Base-by-base conservation (phyloP, 2,888 invertebrate species). In the Drosophila quinaria region DNA sequence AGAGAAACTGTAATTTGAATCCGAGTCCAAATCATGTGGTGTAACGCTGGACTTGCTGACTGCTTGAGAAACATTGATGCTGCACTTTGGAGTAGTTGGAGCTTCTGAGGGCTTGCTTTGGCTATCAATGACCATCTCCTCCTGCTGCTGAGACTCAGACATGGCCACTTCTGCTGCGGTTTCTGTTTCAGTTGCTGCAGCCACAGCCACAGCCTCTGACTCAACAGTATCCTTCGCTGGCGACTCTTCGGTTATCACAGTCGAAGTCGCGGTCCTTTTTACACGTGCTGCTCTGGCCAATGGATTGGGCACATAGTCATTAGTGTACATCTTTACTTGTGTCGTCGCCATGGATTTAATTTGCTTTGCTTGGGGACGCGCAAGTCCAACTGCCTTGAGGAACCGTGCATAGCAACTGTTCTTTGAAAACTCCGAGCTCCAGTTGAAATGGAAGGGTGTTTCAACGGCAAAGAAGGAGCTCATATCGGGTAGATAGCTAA, bases 1-100 rank as follows among this genome's bases (percentile, higher is more conserved):
- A 1, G 93, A 92, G 58, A 92, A 92, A 60, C 92, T 92, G 61
- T 92, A 93, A 70, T 93, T 92, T 0, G 92, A 92, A 67, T 93
- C 93, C 0, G 92, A 92, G 61, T 92, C 93, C 15, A 88, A 35
- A 9, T 76, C 83, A 49, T 87, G 89, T 6, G 63, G 49, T 9
- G 59, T 15, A 6, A 51, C 35, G 29, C 33, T 42, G 0, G 49
- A 19, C 17, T 63, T 66, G 25, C 4, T 29, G 15, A 29, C 42
- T 17, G 31, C 11, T 22, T 46, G 25, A 11, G 15, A 11, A 6
- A 52, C 19, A 31, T 4, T 17, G 37, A 17, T 13, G 1, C 1
- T 68, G n/a, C 33, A 1, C 13, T 46, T 63, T 10, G 29, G 29
- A 11, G 5, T 22, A 4, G 9, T 29, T 22, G 35, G 35, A 41